phyloP scores from a whole-genome alignment of 2,797 vertebrate genomes.

The Lateolabrax maculatus region DNA sequence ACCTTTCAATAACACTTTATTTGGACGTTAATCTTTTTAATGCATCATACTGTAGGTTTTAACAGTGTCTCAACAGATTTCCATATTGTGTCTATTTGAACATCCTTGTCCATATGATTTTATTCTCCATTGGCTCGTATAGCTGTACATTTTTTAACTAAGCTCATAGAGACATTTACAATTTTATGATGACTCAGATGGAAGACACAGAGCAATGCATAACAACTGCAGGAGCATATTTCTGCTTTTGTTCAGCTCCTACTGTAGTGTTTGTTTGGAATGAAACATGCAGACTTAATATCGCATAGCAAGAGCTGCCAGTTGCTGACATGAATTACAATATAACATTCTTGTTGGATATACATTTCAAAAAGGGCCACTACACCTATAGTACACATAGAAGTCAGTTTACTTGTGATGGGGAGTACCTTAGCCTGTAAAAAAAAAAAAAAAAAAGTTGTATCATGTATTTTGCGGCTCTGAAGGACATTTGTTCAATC shows the following conservation, averaged over 20 bases:
- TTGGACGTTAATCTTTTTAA: constrained; percentile 23
- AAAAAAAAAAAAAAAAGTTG: too few species aligned
- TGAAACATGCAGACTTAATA: neutral
- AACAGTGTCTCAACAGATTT: neutral
- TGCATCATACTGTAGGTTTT: neutral
- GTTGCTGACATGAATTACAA: neutral
- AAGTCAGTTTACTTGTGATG: neutral
- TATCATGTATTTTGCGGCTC: neutral
- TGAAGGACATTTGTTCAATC: neutral
- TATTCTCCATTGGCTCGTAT: neutral
- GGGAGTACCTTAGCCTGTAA: neutral
- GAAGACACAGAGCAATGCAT: neutral
- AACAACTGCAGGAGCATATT: neutral
- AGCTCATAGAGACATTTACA: neutral
- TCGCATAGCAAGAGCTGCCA: neutral
- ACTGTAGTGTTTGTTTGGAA: neutral
- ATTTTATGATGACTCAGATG: neutral
- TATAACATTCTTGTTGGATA: neutral
- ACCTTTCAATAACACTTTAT: constrained; percentile 32
- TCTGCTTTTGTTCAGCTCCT: neutral
- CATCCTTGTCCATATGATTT: neutral
- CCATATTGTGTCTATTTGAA: neutral
- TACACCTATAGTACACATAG: neutral
- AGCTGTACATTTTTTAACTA: neutral
- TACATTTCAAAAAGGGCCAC: neutral